Base-by-base conservation (phyloP, 2,888 invertebrate species). In the Heliconius hortense region DNA sequence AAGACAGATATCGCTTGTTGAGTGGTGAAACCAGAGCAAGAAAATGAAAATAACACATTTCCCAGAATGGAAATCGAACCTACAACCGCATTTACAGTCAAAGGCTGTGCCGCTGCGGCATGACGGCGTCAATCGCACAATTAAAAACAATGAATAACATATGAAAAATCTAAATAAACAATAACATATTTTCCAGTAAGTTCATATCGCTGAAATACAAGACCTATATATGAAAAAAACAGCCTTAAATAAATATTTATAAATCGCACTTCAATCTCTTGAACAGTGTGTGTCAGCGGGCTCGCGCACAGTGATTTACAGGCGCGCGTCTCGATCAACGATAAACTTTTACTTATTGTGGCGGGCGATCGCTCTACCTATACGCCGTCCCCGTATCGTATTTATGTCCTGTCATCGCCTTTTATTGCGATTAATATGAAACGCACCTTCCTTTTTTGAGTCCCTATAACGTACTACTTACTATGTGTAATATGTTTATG, bases 261-360 rank as follows among this genome's bases (percentile, higher is more conserved):
- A 64, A 28, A 31, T 1, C 56, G 76, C 79, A 71, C 48, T 31
- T 59, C 72, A 26, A 60, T 69, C n/a, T 13, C 69, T 21, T 69
- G 79, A 21, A 77, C 68, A 66, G 31, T 2, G 13, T 39, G 53
- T 71, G 72, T 67, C 69, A 60, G 75, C 83, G 84, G 84, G 84
- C 86, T 77, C 77, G 81, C 82, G 83, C 82, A 79, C 76, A 82
- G 86, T 89, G 90, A 90, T 89, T 90, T 89, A 90, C 83, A 83
- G 83, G 82, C 85, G 84, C 84, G 79, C 82, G 82, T 82, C 81
- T 79, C 86, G 89, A 89, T 90, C 84, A 79, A 76, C 84, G 90
- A 90, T 90, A 90, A 83, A 86, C 83, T 84, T 85, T 88, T 90
- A 90, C 88, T 90, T 90, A 90, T 89, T 90, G 90, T 90, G 84